Base-by-base conservation (phyloP, 2,888 invertebrate genomes). In the Clivina fossor region DNA sequence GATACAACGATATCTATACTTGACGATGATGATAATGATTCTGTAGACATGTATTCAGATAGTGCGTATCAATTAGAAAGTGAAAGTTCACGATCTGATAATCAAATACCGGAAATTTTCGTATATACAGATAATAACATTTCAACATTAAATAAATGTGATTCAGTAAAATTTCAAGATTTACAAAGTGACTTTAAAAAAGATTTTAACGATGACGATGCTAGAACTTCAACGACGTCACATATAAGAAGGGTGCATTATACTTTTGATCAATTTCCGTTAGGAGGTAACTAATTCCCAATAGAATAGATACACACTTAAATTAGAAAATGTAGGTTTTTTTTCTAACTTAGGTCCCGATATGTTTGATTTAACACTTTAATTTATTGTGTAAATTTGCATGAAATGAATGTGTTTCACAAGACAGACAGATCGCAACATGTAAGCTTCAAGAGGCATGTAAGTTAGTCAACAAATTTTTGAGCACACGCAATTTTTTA, bases 41-140 rank as follows among this genome's bases (percentile, higher is more conserved):
- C 46, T 55, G 63, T 60, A 43, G 61, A 40, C 48, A 30, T 54
- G 9, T 58, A 53, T 30, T 63, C 63, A 4, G 61, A 64, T 32
- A 59, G 51, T 35, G 61, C 60, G 30, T 32, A 24, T 22, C 32
- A 38, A 4, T 26, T 56, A 61, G 44, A 58, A 59, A 37, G 47
- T 56, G 56, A 61, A 48, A 48, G 51, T 38, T 32, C 48, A 9
- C 37, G 26, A 37, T 48, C 60, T 5, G 63, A 63, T 41, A 58
- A 58, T 53, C 56, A 59, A 44, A 59, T 67, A 33, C 69, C 69
- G 16, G 65, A 68, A 57, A 69, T 69, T 51, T 62, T 65, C 16
- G 61, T 68, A 57, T 63, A 64, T n/a, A 63, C 62, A 40, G 62
- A 64, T 30, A 62, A 63, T 26, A 35, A 44, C 9, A 18, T 40